phyloP scores from a whole-genome alignment of 2,113 vertebrate genomes.

The Ia io region DNA sequence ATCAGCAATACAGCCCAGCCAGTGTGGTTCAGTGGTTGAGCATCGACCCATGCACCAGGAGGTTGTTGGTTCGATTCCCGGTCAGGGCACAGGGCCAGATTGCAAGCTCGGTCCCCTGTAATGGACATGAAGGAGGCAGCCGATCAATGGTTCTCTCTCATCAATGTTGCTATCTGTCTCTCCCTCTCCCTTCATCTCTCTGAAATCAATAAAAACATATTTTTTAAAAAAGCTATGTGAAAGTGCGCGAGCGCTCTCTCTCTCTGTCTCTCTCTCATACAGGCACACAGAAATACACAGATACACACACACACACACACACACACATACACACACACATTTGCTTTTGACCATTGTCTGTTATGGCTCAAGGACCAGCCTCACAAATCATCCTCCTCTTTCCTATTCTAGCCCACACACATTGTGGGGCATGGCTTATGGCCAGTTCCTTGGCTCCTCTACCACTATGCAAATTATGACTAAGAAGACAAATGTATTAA shows the following conservation, averaged over 20 bases:
- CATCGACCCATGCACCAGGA: too few relatives aligned
- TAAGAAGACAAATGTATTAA: constrained; percentile 23
- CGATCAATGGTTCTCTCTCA: too few relatives aligned
- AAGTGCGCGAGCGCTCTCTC: background rate
- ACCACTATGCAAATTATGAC: constrained; percentile 21
- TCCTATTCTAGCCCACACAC: background rate
- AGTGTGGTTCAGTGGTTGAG: too few relatives aligned
- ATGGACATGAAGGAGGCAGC: too few relatives aligned
- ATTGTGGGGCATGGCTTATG: background rate
- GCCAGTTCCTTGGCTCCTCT: background rate
- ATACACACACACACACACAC: background rate
- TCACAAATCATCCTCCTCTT: background rate
- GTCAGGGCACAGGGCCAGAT: too few relatives aligned
- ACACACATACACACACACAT: background rate
- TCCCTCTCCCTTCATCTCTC: too few relatives aligned
- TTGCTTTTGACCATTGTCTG: background rate
- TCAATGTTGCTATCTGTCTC: too few relatives aligned
- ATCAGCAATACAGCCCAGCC: background rate
- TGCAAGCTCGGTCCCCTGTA: too few relatives aligned
- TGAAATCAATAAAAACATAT: too few relatives aligned
- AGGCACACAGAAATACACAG: background rate
- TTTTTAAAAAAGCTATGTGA: background rate
- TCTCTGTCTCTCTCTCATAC: background rate
- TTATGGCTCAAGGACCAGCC: background rate
- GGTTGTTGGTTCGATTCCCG: too few relatives aligned